Conservation (phyloP, 2,888 invertebrate genomes). For the Drosophila ezoana region DNA sequence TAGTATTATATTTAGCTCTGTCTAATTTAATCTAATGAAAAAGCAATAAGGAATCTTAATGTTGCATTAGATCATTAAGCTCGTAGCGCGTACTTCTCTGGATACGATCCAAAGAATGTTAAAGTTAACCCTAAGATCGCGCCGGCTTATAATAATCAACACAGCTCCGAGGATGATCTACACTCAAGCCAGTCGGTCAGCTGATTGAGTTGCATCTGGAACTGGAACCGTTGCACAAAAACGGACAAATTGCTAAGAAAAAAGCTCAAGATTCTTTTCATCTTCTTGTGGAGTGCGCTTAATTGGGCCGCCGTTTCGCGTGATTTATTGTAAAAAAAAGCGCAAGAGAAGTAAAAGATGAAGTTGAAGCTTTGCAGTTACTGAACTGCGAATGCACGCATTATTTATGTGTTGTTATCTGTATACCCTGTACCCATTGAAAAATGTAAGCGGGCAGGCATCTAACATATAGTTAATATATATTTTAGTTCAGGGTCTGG, state of each 20-base stretch:
- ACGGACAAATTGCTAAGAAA: constrained; percentile 8
- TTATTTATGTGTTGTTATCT: constrained; percentile 75
- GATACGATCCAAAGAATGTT: neutral
- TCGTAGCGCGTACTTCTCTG: no score
- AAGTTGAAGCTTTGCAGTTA: constrained; percentile 35
- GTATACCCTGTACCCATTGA: neutral
- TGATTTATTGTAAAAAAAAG: constrained; percentile 73
- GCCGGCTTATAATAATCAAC: neutral
- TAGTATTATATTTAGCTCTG: no score
- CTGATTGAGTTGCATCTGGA: constrained; percentile 52
- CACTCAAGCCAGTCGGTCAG: neutral
- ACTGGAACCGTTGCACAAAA: constrained; percentile 22
- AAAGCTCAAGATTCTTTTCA: constrained; percentile 12
- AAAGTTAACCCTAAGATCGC: neutral
- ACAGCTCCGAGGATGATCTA: neutral
- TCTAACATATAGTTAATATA: no score
- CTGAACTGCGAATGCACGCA: constrained; percentile 34
- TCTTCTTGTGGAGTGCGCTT: constrained; percentile 48
- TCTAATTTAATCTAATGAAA: no score
- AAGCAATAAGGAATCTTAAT: no score
- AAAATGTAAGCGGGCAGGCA: no score
- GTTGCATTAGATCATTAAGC: no score
- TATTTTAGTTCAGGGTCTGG: no score
- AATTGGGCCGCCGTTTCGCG: constrained; percentile 69
- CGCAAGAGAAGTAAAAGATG: constrained; percentile 16